These are phyloP conservation scores for Chrysomela aeneicollis DNA, from an alignment of 2,888 invertebrate genomes.

Conservation along the genomic window DNA sequence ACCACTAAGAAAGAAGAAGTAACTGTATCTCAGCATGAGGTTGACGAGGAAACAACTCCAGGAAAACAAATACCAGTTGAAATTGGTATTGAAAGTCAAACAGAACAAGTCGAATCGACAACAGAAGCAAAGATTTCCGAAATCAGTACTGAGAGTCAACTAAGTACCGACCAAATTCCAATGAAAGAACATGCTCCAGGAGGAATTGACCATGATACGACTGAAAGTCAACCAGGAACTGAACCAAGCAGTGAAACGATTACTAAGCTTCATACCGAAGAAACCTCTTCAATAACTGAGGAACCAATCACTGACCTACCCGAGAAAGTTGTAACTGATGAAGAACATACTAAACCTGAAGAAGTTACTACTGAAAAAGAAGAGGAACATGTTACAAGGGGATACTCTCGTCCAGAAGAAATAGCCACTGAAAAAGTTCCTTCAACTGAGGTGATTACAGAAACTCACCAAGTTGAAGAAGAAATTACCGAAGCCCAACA, in stretches of 20 bases:
- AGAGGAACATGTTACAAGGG: not conserved
- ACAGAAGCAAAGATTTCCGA: not conserved
- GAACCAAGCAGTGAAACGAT: not conserved
- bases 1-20: not conserved
- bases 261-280: not conserved
- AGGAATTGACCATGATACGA: slow-evolving; percentile 16
- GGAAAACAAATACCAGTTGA: slow-evolving; percentile 22
- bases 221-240: slow-evolving; percentile 16
- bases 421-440: not conserved
- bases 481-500: not conserved
- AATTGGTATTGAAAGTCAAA: slow-evolving; percentile 27
- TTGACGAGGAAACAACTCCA: slow-evolving; percentile 4
- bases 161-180: not conserved
- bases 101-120: not conserved
- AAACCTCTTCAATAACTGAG: not conserved
- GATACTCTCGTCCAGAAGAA: not conserved
- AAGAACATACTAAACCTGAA: not conserved
- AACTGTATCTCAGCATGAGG: slow-evolving; percentile 21
- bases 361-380: not conserved
- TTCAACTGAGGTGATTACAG: not conserved
- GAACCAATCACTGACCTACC: not conserved
- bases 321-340: not conserved
- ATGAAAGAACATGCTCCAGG: slow-evolving; percentile 20
- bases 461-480: not conserved
- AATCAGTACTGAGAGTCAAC: not conserved